These are phyloP conservation scores for Pangasianodon hypophthalmus DNA, from an alignment of 2,113 vertebrate species.

Conservation along the genomic window DNA sequence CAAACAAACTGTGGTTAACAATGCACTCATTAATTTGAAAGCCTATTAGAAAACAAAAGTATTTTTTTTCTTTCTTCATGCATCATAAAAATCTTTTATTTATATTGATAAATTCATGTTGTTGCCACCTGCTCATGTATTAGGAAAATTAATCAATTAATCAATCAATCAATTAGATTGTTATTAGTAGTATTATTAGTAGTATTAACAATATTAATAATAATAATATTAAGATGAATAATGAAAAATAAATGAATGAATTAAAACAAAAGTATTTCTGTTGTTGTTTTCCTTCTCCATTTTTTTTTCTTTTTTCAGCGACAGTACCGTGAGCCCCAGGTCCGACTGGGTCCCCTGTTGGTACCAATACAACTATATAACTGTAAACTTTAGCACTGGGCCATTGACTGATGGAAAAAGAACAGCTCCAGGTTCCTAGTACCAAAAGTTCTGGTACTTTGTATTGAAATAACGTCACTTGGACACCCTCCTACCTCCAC, in stretches of 20 bases:
- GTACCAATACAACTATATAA: background rate
- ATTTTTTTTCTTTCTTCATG: background rate
- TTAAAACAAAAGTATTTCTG: background rate
- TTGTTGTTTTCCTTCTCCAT: background rate
- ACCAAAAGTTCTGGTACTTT: background rate
- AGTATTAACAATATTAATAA: too few relatives aligned
- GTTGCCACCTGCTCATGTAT: background rate
- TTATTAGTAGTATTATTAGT: too few relatives aligned
- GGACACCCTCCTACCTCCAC: conserved; percentile 82
- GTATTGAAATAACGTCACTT: background rate
- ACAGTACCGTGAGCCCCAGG: background rate
- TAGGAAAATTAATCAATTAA: too few relatives aligned
- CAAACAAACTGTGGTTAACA: background rate
- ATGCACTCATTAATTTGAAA: background rate
- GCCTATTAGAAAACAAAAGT: background rate
- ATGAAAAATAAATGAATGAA: background rate
- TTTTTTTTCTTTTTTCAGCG: background rate
- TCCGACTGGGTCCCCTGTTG: background rate
- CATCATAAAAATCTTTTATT: background rate
- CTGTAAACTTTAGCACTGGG: background rate
- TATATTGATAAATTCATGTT: background rate
- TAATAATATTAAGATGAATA: background rate
- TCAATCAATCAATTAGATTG: too few relatives aligned
- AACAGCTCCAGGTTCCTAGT: background rate
- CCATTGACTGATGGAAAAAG: background rate